A percentile compares a stretch with the other conserved stretches of the same genome.
These are phyloP conservation scores for Melipona beecheii DNA, from an alignment of 2,888 invertebrate genomes.

Conservation along the genomic window DNA sequence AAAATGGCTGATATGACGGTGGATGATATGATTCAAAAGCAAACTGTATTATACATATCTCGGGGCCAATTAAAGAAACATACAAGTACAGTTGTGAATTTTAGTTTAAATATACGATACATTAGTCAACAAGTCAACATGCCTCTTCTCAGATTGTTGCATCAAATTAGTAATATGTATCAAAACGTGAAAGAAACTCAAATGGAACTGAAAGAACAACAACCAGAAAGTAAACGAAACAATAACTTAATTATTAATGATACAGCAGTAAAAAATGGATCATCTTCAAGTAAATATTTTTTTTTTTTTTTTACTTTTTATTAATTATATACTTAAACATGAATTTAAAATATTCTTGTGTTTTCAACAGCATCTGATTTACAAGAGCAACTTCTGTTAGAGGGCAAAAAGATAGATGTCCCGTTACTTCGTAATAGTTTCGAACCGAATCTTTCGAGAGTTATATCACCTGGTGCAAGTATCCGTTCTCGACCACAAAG, in stretches of 20 bases:
- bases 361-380: conserved; percentile 86
- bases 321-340: conserved; percentile 7
- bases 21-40: conserved; percentile 92
- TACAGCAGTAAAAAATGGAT: conserved; percentile 86
- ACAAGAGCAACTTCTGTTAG: conserved; percentile 86
- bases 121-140: conserved; percentile 98
- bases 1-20: conserved; percentile 96
- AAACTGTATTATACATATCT: conserved; percentile 94
- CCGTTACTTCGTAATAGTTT: conserved; percentile 74
- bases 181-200: conserved; percentile 98
- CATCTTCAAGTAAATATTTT: conserved; percentile 85
- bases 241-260: conserved; percentile 82
- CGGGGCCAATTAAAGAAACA: conserved; percentile 94
- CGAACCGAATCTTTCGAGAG: conserved; percentile 77
- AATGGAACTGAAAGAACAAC: conserved; percentile 93
- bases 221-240: conserved; percentile 83
- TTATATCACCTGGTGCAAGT: conserved; percentile 86
- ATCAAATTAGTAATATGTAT: conserved; percentile 99
- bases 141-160: conserved; percentile 95
- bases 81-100: conserved; percentile 96
- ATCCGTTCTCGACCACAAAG: conserved; percentile 90
- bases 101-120: conserved; percentile 93
- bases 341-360: conserved; percentile 22
- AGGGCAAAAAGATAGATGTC: conserved; percentile 80
- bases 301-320: background rate